A percentile compares a stretch with the other conserved stretches of the same genome.
Conservation (phyloP, 2,888 invertebrate species). For the Leptopterna dolabrata region DNA sequence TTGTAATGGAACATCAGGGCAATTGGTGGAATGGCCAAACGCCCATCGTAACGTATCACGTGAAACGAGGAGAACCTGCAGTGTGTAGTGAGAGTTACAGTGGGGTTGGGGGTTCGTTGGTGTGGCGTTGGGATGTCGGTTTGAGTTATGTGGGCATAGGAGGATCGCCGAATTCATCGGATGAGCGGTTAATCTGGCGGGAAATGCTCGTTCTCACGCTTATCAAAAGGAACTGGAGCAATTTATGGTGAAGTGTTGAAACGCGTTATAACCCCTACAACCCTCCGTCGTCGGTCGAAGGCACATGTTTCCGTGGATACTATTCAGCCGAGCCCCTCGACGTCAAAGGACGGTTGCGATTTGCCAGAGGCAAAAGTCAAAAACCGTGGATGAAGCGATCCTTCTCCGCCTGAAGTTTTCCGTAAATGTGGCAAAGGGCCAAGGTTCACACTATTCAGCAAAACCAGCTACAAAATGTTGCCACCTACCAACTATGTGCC, state of each 20-base stretch:
- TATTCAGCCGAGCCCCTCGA: neutral
- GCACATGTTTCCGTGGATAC: neutral
- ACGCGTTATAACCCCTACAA: neutral
- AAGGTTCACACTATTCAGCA: too few relatives aligned
- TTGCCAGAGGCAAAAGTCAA: neutral
- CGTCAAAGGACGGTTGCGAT: neutral
- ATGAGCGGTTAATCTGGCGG: conserved; percentile 21
- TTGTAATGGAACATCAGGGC: too few relatives aligned
- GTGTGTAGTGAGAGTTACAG: neutral
- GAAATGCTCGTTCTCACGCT: conserved; percentile 28
- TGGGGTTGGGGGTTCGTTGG: neutral
- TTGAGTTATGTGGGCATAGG: neutral
- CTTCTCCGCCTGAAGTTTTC: neutral
- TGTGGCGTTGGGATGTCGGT: neutral
- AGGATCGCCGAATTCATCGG: conserved; percentile 21
- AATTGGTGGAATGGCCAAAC: too few relatives aligned
- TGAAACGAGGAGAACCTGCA: neutral
- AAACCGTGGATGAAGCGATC: neutral
- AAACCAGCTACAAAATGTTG: too few relatives aligned
- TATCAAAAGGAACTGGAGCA: conserved; percentile 28
- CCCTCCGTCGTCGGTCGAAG: neutral
- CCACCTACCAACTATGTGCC: too few relatives aligned
- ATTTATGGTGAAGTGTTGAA: conserved; percentile 29
- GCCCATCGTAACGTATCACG: neutral
- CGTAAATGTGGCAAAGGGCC: neutral